Conservation (phyloP, 1,140 invertebrate species). For the Octopus sinensis region DNA sequence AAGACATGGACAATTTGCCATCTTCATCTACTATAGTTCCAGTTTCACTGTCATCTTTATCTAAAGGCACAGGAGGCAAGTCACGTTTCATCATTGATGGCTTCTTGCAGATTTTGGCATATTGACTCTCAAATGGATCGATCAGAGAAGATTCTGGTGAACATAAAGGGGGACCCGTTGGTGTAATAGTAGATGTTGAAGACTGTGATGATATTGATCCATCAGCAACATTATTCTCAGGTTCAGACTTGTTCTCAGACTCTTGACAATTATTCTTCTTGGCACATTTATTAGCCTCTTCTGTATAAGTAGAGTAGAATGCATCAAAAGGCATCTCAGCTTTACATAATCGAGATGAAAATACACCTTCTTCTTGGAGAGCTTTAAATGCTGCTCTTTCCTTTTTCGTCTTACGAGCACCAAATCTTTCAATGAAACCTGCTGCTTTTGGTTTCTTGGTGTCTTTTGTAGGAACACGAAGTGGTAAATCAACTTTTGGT, state of each 20-base stretch:
- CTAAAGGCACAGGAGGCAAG: conserved; percentile 43
- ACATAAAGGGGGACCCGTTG: not conserved
- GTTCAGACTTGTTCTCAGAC: conserved; percentile 20
- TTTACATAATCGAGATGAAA: conserved; percentile 43
- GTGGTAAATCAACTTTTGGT: conserved; percentile 34
- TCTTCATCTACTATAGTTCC: conserved; percentile 1
- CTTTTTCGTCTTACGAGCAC: conserved; percentile 41
- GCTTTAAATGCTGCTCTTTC: conserved; percentile 48
- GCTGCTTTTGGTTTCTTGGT: conserved; percentile 42
- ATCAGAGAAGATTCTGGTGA: not conserved
- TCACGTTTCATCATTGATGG: conserved; percentile 36
- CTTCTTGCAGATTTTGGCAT: conserved; percentile 12
- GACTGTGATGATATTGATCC: not conserved
- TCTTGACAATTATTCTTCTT: conserved; percentile 26
- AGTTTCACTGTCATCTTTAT: conserved; percentile 6
- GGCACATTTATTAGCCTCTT: not conserved
- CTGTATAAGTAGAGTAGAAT: conserved; percentile 24
- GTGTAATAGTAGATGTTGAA: not conserved
- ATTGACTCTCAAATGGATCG: conserved; percentile 14
- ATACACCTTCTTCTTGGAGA: conserved; percentile 43
- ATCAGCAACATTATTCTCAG: conserved; percentile 13
- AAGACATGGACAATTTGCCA: not conserved
- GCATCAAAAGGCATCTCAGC: conserved; percentile 45
- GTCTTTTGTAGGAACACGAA: conserved; percentile 38
- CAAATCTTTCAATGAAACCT: conserved; percentile 44